Evolutionary conservation across 1,140 invertebrate species (phyloP).

Genomic region (Tyrophagus putrescentiae): DNA sequence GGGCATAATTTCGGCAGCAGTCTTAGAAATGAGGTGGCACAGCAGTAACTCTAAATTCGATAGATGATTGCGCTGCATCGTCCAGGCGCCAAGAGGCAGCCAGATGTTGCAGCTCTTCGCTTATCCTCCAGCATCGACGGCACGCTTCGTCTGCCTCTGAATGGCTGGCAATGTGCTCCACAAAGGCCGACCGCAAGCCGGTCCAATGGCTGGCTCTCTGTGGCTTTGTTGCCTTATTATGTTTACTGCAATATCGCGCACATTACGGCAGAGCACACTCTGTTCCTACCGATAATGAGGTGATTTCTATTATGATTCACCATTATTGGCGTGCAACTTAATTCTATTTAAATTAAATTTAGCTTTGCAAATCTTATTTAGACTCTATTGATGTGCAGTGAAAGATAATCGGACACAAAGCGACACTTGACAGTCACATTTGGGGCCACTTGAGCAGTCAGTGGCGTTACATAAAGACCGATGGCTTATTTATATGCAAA

Average conservation of each 20-base stretch:
- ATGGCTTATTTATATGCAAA: conserved; percentile 6
- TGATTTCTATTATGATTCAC: neutral
- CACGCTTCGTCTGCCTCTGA: neutral
- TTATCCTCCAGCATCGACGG: neutral
- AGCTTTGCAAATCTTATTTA: neutral
- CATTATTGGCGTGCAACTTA: neutral
- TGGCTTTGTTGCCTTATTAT: neutral
- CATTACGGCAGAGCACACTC: conserved; percentile 1
- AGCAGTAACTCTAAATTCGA: neutral
- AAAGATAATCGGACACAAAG: too few species aligned
- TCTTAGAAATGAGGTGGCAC: too few species aligned
- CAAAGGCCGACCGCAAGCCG: neutral
- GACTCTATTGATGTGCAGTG: neutral
- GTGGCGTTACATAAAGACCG: conserved; percentile 1
- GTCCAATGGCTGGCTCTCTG: too few species aligned
- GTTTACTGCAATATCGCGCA: neutral
- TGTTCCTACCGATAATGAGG: neutral
- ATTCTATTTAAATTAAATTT: conserved; percentile 15
- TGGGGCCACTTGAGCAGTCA: neutral
- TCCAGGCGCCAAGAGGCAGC: neutral
- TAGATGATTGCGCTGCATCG: neutral
- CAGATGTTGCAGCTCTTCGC: neutral
- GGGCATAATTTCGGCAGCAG: too few species aligned
- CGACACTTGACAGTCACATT: neutral
- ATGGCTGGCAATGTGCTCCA: neutral